Percentiles rank a stretch among this genome's conserved stretches.
Evolutionary conservation across 1,140 invertebrate species (phyloP).

Genomic region (Neodiprion fabricii): DNA sequence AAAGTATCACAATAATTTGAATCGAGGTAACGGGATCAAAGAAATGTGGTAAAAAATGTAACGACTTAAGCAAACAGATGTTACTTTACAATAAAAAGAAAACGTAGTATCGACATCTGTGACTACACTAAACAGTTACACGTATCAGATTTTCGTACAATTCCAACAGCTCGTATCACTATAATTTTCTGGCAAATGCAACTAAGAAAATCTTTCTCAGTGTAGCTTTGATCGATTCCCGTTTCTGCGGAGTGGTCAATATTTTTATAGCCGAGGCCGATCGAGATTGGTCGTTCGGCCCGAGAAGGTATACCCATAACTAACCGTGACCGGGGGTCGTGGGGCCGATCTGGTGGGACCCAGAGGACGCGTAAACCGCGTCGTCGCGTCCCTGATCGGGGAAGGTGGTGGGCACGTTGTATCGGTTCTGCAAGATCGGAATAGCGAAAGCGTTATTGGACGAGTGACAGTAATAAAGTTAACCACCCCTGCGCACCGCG

Average conservation of each 20-base stretch:
- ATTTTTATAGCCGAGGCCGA: not conserved
- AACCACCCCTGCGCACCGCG: slow-evolving; percentile 21
- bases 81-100: too few relatives aligned
- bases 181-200: too few relatives aligned
- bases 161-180: too few relatives aligned
- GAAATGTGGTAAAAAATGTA: too few relatives aligned
- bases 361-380: slow-evolving; percentile 50
- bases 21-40: too few relatives aligned
- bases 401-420: slow-evolving; percentile 2
- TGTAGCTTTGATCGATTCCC: not conserved
- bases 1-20: too few relatives aligned
- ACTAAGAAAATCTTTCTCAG: too few relatives aligned
- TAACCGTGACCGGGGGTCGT: slow-evolving; percentile 26
- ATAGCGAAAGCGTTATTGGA: slow-evolving; percentile 9
- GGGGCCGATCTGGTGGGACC: slow-evolving; percentile 33
- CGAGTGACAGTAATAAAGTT: slow-evolving; percentile 32
- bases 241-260: not conserved
- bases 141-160: too few relatives aligned
- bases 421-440: slow-evolving; percentile 16
- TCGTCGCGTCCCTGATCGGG: not conserved
- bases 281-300: not conserved
- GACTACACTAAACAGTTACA: too few relatives aligned
- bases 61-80: too few relatives aligned
- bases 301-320: not conserved
- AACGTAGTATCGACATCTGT: too few relatives aligned